Conservation (phyloP, 2,888 invertebrate species). For the Hydriomena furcata region DNA sequence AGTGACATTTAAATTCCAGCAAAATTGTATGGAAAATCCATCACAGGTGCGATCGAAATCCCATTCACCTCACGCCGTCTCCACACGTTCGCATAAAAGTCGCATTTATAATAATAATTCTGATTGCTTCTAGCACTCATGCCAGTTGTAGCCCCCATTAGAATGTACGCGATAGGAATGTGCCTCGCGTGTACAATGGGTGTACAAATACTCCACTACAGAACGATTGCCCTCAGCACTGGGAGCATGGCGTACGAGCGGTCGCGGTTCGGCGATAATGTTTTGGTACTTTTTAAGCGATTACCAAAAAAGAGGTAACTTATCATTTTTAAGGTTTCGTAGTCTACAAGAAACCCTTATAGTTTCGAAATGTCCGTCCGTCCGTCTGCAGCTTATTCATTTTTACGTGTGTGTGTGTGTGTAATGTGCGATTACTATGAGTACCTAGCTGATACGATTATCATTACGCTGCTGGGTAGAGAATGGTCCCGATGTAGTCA, state of each 20-base stretch:
- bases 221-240: constrained; percentile 73
- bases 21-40: constrained; percentile 26
- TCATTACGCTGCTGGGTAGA: too few relatives aligned
- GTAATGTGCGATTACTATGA: too few relatives aligned
- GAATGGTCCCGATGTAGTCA: too few relatives aligned
- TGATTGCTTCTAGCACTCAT: constrained; percentile 55
- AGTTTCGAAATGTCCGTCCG: too few relatives aligned
- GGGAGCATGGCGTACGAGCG: constrained; percentile 50
- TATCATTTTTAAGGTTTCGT: too few relatives aligned
- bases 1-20: constrained; percentile 20
- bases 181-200: constrained; percentile 56
- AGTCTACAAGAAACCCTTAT: too few relatives aligned
- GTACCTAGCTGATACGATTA: too few relatives aligned
- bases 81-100: constrained; percentile 49
- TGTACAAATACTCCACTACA: constrained; percentile 71
- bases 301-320: too few relatives aligned
- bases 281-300: constrained; percentile 21
- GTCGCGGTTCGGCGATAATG: constrained; percentile 2
- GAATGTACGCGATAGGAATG: constrained; percentile 70
- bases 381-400: too few relatives aligned
- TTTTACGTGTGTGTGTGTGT: too few relatives aligned
- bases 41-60: constrained; percentile 30
- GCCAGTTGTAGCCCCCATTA: constrained; percentile 66
- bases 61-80: constrained; percentile 50
- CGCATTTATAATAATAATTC: constrained; percentile 67